Percentiles rank a stretch among this genome's conserved stretches.
These are phyloP conservation scores for Holocentrus rufus DNA, from an alignment of 2,797 vertebrate genomes.

Conservation along the genomic window DNA sequence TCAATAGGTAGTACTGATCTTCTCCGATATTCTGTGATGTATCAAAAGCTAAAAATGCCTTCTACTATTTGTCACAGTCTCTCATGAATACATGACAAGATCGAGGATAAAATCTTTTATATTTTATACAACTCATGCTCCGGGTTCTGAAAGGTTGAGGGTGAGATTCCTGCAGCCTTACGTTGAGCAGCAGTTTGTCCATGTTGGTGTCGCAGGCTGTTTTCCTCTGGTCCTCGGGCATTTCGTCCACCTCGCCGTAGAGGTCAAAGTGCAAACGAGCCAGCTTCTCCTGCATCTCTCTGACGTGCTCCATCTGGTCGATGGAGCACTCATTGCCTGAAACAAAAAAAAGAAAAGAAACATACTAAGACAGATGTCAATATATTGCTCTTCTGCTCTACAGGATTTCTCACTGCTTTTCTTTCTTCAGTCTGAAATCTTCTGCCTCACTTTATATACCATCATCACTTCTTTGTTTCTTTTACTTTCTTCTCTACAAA, in stretches of 20 bases:
- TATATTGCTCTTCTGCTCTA: neutral
- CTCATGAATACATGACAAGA: too few relatives aligned
- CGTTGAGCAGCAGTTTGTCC: constrained; percentile 93
- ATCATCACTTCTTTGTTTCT: too few relatives aligned
- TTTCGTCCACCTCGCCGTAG: constrained; percentile 92
- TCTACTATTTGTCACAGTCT: too few relatives aligned
- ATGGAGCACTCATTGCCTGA: constrained; percentile 96
- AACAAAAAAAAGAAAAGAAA: neutral
- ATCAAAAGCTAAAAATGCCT: too few relatives aligned
- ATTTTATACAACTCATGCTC: neutral
- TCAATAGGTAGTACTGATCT: too few relatives aligned
- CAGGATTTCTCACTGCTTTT: too few relatives aligned
- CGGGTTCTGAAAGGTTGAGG: neutral
- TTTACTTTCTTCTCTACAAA: neutral
- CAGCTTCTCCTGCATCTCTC: constrained; percentile 98
- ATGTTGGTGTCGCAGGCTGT: constrained; percentile 91
- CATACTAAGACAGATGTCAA: neutral
- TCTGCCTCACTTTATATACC: too few relatives aligned
- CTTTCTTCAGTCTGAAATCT: too few relatives aligned
- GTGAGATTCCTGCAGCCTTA: constrained; percentile 71
- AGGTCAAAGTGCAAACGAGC: constrained; percentile 96
- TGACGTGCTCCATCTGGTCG: constrained; percentile 96
- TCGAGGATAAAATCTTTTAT: neutral
- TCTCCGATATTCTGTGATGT: too few relatives aligned
- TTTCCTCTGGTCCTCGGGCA: constrained; percentile 93